Percentiles rank a stretch among this genome's conserved stretches.
Conservation (phyloP, 2,888 invertebrate genomes). For the Baronia brevicornis region DNA sequence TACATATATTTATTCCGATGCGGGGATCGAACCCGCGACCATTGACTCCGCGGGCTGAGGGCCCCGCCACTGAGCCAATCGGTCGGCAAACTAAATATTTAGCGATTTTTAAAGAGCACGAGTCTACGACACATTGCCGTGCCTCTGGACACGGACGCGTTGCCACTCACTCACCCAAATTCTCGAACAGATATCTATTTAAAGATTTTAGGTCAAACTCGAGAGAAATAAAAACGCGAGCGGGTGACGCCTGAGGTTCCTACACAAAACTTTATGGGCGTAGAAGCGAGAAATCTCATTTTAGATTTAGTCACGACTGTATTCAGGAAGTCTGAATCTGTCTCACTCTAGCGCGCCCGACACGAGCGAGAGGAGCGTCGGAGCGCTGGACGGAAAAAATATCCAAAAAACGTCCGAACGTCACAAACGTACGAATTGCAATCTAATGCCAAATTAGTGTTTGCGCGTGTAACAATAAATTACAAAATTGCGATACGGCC, state of each 20-base stretch:
- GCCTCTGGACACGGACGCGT: no score
- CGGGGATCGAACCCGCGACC: no score
- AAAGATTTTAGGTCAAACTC: slow-evolving; percentile 8
- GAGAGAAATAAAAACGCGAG: slow-evolving; percentile 8
- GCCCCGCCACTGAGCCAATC: no score
- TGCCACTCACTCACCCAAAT: no score
- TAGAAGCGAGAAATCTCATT: background rate
- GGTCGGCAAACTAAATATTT: no score
- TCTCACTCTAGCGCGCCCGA: background rate
- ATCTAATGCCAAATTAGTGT: slow-evolving; percentile 5
- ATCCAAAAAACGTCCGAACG: slow-evolving; percentile 1
- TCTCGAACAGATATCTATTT: slow-evolving; percentile 11
- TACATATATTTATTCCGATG: no score
- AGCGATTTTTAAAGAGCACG: slow-evolving; percentile 4
- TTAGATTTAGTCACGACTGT: slow-evolving; percentile 3
- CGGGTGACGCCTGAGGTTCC: slow-evolving; percentile 3
- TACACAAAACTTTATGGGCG: background rate
- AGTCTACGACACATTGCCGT: no score
- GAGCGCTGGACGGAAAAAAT: background rate
- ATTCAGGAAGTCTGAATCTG: background rate
- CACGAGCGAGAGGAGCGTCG: background rate
- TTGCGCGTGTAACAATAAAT: slow-evolving; percentile 15
- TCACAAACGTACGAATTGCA: slow-evolving; percentile 2
- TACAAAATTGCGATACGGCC: no score
- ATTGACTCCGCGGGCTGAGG: no score